A percentile compares a stretch with the other conserved stretches of the same genome.
Conservation (phyloP, 2,888 invertebrate genomes). For the Himalopsyche kuldschensis region DNA sequence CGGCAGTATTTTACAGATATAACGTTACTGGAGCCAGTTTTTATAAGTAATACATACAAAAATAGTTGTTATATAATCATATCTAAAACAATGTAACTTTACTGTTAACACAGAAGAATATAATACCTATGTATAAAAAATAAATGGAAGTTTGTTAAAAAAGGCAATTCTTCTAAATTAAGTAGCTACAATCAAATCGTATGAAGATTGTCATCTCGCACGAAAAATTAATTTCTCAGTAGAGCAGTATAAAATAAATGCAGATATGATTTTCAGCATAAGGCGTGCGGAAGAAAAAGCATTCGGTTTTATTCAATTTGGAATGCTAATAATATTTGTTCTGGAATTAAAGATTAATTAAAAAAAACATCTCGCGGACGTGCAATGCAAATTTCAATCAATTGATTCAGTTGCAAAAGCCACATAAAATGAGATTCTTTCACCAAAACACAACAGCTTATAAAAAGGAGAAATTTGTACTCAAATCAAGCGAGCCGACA, state of each 20-base stretch:
- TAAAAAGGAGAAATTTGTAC: not conserved
- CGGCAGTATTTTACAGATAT: no score
- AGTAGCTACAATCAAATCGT: not conserved
- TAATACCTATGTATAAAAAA: not conserved
- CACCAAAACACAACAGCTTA: not conserved
- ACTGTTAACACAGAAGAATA: not conserved
- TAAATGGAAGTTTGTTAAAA: not conserved
- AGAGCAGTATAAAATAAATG: no score
- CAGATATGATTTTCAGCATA: no score
- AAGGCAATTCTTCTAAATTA: not conserved
- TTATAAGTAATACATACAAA: no score
- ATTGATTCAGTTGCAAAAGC: not conserved
- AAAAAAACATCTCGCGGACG: not conserved
- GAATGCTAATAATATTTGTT: no score
- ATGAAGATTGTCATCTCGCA: not conserved
- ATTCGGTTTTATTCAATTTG: no score
- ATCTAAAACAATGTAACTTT: no score
- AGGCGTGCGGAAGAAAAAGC: no score
- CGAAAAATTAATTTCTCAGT: no score
- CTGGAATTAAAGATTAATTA: no score
- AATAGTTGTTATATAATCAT: no score
- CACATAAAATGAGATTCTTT: not conserved
- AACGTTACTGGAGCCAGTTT: no score
- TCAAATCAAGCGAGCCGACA: not conserved
- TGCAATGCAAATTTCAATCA: not conserved